Base-by-base conservation (phyloP, 2,888 invertebrate genomes). In the Crossocerus cetratus region DNA sequence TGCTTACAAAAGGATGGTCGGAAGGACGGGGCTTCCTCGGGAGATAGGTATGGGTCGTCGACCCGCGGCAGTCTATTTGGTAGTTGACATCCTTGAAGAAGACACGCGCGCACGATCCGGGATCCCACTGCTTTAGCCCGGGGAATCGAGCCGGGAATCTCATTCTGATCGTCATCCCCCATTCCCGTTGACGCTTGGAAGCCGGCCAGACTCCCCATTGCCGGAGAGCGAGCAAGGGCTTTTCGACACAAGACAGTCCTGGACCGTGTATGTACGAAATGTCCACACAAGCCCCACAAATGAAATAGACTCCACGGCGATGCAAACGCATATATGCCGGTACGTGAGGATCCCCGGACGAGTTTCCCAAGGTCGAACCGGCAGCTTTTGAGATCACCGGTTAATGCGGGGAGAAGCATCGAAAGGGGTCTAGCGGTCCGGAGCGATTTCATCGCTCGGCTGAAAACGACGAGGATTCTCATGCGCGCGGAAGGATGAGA, bases 91-190 rank as follows among this genome's bases (percentile, higher is more conserved):
- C 63, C 59, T 21, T 53, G 53, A 45, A 69, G 61, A 44, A 32
- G 59, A 63, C 58, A 65, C 67, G 71, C 71, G 57, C 49, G 16
- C 49, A 4, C n/a, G n/a, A 49, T 16, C 49, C 4, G 1, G 13
- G 70, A 69, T 72, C 63, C 65, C 62, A 59, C 65, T 61, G 65
- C 68, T 68, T 32, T 49, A 32, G 23, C 23, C 8, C 8, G 18
- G 65, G 56, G 55, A 66, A 69, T 78, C 68, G 60, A 72, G 67
- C 63, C 61, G 61, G 71, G 60, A 76, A 76, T 78, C 78, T 75
- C 73, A 75, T 82, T 80, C 70, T 44, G 69, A 69, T 78, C 78
- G 65, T 63, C 78, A 53, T 78, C 63, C 64, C 32, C 61, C 57
- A 59, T 22, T 43, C 67, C 56, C 58, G 65, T 21, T 60, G 63